Evolutionary conservation across 2,888 invertebrate species (phyloP).

Genomic region (Machimus rusticus): DNA sequence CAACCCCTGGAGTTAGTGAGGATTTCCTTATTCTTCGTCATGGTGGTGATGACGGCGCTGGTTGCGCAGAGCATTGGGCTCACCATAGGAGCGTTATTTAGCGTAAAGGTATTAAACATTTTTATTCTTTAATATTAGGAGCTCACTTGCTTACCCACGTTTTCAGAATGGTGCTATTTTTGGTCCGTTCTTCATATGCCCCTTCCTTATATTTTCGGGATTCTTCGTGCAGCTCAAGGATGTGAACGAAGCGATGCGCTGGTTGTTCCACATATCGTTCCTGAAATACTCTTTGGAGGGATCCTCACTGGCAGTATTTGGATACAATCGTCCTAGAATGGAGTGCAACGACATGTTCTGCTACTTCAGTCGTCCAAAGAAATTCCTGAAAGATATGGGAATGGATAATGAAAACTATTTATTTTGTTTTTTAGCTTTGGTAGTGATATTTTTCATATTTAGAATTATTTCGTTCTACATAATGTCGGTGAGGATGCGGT

Average conservation of each 20-base stretch:
- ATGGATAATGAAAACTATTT: conserved; percentile 73
- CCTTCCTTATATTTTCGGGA: conserved; percentile 90
- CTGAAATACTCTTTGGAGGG: conserved; percentile 90
- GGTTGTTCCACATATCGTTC: conserved; percentile 89
- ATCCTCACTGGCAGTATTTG: conserved; percentile 80
- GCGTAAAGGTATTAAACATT: conserved; percentile 70
- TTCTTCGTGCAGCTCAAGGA: conserved; percentile 88
- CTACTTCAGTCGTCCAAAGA: conserved; percentile 73
- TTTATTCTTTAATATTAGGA: background rate
- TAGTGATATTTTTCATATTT: conserved; percentile 70
- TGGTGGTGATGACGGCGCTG: conserved; percentile 79
- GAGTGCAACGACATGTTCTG: conserved; percentile 80
- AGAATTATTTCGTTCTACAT: conserved; percentile 73
- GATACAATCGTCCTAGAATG: conserved; percentile 77
- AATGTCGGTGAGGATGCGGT: conserved; percentile 71
- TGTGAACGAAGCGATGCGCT: conserved; percentile 78
- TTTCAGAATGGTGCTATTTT: conserved; percentile 87
- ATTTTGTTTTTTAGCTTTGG: conserved; percentile 71
- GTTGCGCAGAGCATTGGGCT: conserved; percentile 88
- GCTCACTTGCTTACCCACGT: background rate
- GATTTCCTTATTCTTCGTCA: conserved; percentile 74
- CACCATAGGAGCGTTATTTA: conserved; percentile 82
- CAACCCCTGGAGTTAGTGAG: conserved; percentile 81
- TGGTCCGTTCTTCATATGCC: conserved; percentile 86
- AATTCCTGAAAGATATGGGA: conserved; percentile 78